Evolutionary conservation across 2,113 vertebrate genomes (phyloP).

Genomic region (Silurus glanis): DNA sequence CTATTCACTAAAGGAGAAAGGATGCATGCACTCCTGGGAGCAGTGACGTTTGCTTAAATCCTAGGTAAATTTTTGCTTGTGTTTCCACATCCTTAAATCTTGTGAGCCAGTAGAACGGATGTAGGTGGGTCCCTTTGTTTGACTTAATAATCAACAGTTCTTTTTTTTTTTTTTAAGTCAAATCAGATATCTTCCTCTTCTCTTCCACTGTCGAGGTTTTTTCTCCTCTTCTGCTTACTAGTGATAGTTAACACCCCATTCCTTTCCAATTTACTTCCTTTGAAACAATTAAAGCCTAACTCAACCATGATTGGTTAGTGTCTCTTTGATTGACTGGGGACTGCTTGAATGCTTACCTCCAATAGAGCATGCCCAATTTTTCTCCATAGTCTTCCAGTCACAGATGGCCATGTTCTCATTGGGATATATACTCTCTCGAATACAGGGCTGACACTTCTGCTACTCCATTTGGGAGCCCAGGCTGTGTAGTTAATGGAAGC

Average conservation of each 20-base stretch:
- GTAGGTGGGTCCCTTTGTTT: no score
- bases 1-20: not conserved
- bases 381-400: not conserved
- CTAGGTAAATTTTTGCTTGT: not conserved
- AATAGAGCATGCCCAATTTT: not conserved
- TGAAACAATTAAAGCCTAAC: not conserved
- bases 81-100: not conserved
- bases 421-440: not conserved
- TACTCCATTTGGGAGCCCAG: not conserved
- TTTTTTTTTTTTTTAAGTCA: no score
- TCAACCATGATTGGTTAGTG: not conserved
- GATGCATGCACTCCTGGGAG: not conserved
- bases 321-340: not conserved
- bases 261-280: not conserved
- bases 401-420: not conserved
- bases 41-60: no score
- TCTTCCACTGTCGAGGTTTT: not conserved
- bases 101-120: not conserved
- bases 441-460: not conserved
- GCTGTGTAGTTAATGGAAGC: not conserved
- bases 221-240: not conserved
- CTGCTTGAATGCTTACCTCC: not conserved
- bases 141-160: no score
- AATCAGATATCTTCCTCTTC: not conserved
- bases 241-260: not conserved